Base-by-base conservation (phyloP, 30 jellyfish, hydroid and myxozoan genomes). In the Cassiopea xamachana region DNA sequence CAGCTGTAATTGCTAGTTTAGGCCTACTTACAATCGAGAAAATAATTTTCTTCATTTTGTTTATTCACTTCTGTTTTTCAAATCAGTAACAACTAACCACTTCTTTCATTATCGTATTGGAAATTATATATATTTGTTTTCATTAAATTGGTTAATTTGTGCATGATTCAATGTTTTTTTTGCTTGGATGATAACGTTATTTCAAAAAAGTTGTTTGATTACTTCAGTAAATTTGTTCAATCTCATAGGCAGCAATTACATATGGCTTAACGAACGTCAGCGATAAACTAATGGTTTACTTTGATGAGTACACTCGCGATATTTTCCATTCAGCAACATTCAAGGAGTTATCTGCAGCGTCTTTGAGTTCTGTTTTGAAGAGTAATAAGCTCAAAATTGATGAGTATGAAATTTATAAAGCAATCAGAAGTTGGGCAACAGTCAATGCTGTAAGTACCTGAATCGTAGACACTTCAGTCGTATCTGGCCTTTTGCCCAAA, bases 211-310 rank as follows among this genome's bases (percentile, higher is more conserved):
- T 5, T 14, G 0, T 14, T 64, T 55, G 64, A 55, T 10, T 55
- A 10, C 12, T 55, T 55, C 12, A 3, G 12, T 55, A 55, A 3
- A 3, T 6, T 55, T 10, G 7, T 67, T 16, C 8, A 51, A 71
- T 49, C 12, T 72, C 47, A 14, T 84, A 94, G 98, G 95, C 87
- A 7, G 98, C 98, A 6, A 97, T 91, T 16, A 90, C 98, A 67
- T 94, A 90, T 79, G 97, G 91, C 6, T 75, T 94, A 75, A 82
- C 85, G 5, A 70, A 89, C 15, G 80, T 94, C 62, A 90, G 92
- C 45, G 84, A 89, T 72, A 69, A 78, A 45, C 79, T 90, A 59
- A 75, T 94, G 92, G 94, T 93, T 58, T 82, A 84, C 68, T 90
- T 94, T 78, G 97, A 91, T 19, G 92, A 80, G 51, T 90, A 90